Conservation (phyloP, 2,113 vertebrate species). For the Acanthisitta chloris region DNA sequence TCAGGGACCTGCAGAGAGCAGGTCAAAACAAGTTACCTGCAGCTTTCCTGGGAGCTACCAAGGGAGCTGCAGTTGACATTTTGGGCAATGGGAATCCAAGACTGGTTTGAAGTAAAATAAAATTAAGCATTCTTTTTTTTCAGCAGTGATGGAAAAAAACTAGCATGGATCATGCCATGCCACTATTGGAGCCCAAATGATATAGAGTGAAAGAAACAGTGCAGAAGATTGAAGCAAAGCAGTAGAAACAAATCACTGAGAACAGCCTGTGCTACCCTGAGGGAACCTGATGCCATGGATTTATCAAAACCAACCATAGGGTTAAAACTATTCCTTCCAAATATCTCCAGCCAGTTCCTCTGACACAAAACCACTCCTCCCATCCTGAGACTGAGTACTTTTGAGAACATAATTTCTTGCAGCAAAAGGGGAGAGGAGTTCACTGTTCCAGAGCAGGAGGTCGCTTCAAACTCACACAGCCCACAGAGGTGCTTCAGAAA, state of each 20-base stretch:
- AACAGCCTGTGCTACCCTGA: not conserved
- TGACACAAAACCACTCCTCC: no score
- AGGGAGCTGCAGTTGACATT: not conserved
- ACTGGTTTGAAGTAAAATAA: not conserved
- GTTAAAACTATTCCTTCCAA: not conserved
- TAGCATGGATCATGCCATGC: not conserved
- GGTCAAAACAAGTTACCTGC: not conserved
- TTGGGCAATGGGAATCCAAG: not conserved
- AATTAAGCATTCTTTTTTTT: not conserved
- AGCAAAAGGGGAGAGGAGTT: not conserved
- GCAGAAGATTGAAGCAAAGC: not conserved
- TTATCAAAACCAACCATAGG: not conserved
- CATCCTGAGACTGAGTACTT: fast-evolving
- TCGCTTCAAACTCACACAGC: not conserved
- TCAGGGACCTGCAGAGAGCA: not conserved
- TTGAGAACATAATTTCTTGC: fast-evolving
- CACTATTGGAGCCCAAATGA: not conserved
- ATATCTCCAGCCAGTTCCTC: not conserved
- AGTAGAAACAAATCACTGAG: not conserved
- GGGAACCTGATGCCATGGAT: not conserved
- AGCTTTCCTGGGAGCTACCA: not conserved
- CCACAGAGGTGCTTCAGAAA: no score
- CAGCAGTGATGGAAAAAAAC: not conserved
- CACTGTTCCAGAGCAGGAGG: not conserved
- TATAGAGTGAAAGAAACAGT: not conserved